Base-by-base conservation (phyloP, 2,888 invertebrate genomes). In the Plebejus melissa region DNA sequence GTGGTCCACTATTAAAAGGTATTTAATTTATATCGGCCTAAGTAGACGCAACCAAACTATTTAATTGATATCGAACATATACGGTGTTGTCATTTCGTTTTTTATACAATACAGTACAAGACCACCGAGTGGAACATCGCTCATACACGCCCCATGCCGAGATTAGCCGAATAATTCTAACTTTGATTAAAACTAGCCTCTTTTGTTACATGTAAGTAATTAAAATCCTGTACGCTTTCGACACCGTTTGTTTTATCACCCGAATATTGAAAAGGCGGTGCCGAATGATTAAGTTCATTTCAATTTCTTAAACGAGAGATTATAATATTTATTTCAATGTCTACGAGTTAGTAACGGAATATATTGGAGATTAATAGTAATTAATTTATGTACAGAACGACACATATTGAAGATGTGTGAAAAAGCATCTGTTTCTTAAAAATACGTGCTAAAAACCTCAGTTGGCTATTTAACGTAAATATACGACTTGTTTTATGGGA, bases 1-100 rank as follows among this genome's bases (percentile, higher is more conserved):
- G 92, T 92, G 92, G 92, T 90, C 91, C 82, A 79, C 87, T 88
- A 89, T 91, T 90, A 90, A 90, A 88, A 78, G 78, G 78, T 78
- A 76, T 82, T 83, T 87, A 87, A 90, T 88, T 88, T 89, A 89
- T 87, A 83, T 84, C 83, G 77, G 79, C 57, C 75, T 79, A 80
- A 78, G 76, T 76, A 78, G 79, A 79, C 78, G 77, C 78, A 77
- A 76, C 79, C 74, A 77, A 79, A 79, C 80, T 76, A 77, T 81
- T 80, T 80, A 81, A 81, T 80, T 81, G 81, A 81, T 81, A 75
- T 71, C 71, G 38, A 71, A 71, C 41, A 70, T 75, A 75, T 75
- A 38, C 75, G 16, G n/a, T 71, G 71, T 71, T 75, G 75, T 75
- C 75, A 75, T 71, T 71, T 75, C 57, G 58, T 57, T 58, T 75